Conservation (phyloP, 2,797 vertebrate genomes). For the Bradypodion pumilum region DNA sequence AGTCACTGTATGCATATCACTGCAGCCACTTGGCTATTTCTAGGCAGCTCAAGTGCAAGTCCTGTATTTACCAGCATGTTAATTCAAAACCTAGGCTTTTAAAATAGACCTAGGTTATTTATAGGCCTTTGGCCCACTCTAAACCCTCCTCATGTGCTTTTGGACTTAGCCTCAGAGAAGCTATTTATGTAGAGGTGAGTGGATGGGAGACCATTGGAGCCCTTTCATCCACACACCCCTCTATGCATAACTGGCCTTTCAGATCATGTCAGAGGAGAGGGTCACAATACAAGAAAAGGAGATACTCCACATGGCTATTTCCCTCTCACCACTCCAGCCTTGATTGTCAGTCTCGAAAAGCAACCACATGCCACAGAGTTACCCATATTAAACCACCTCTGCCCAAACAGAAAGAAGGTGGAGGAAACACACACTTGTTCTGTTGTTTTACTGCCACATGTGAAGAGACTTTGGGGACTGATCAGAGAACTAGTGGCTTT, state of each 20-base stretch:
- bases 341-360: not conserved
- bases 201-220: slow-evolving; percentile 36
- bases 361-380: not conserved
- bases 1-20: slow-evolving; percentile 1
- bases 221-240: slow-evolving; percentile 22
- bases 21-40: slow-evolving; percentile 26
- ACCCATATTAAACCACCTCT: not conserved
- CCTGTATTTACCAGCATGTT: slow-evolving; percentile 56
- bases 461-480: not conserved
- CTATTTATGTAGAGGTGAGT: slow-evolving; percentile 67
- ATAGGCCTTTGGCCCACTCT: slow-evolving; percentile 52
- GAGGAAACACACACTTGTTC: not conserved
- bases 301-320: not conserved
- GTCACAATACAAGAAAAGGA: slow-evolving; percentile 15
- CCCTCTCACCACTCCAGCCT: not conserved
- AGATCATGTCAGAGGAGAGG: slow-evolving; percentile 18
- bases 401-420: not conserved
- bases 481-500: not conserved
- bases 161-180: slow-evolving; percentile 67
- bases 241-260: slow-evolving; percentile 8
- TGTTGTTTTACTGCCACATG: not conserved
- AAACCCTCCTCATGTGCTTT: slow-evolving; percentile 45
- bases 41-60: slow-evolving; percentile 15
- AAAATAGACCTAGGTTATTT: slow-evolving; percentile 72
- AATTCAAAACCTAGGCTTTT: slow-evolving; percentile 61